Percentiles rank a stretch among this genome's conserved stretches.
Evolutionary conservation across 2,797 vertebrate genomes (phyloP).

Genomic region (Phoxinus dragarum): DNA sequence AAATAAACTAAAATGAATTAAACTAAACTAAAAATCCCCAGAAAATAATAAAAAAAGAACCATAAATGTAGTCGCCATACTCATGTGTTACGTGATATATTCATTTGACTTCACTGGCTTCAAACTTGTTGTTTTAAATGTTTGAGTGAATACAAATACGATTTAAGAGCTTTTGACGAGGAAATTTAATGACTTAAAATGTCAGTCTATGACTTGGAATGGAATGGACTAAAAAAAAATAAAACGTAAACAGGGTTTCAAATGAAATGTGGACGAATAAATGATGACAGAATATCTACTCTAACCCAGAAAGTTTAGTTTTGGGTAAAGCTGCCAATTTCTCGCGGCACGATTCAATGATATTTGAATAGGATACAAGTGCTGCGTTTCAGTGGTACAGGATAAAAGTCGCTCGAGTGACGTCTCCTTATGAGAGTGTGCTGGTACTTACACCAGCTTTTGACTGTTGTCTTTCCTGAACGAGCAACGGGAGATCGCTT

Average conservation of each 20-base stretch:
- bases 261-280: neutral
- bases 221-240: neutral
- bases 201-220: neutral
- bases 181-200: neutral
- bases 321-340: neutral
- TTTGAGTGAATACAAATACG: neutral
- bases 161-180: neutral
- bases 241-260: neutral
- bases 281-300: neutral
- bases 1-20: neutral
- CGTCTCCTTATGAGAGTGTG: neutral
- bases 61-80: neutral
- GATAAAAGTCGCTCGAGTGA: slow-evolving; percentile 1
- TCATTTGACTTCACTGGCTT: neutral
- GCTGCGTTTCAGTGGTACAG: neutral
- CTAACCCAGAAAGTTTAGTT: neutral
- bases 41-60: neutral
- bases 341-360: neutral
- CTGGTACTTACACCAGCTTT: slow-evolving; percentile 9
- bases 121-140: neutral
- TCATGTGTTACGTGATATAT: neutral
- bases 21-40: neutral
- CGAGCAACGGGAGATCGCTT: slow-evolving; percentile 45
- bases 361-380: neutral
- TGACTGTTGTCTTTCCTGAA: slow-evolving; percentile 49